Percentiles rank a stretch among this genome's conserved stretches.
These are phyloP conservation scores for Apeltes quadracus DNA, from an alignment of 2,113 vertebrate genomes.

Conservation along the genomic window DNA sequence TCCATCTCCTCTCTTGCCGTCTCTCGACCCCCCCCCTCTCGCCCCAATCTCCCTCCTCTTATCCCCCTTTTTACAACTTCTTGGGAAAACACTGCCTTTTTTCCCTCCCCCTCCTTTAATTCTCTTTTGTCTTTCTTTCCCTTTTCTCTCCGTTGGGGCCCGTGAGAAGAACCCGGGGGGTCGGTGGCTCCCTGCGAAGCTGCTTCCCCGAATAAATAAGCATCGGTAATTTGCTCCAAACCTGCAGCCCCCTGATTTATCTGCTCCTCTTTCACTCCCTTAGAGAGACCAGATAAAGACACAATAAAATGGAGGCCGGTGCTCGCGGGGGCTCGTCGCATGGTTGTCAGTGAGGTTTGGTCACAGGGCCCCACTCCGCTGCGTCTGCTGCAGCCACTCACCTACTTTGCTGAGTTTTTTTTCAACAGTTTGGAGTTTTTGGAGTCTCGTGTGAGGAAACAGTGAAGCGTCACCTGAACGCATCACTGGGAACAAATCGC, in stretches of 20 bases:
- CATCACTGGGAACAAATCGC: slow-evolving; percentile 48
- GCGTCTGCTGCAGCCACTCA: no score
- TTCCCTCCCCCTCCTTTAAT: slow-evolving; percentile 2
- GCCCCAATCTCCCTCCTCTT: slow-evolving; percentile 10
- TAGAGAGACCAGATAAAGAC: slow-evolving; percentile 67
- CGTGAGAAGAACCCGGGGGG: slow-evolving; percentile 61
- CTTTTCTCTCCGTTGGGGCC: slow-evolving; percentile 36
- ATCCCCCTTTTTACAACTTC: slow-evolving; percentile 21
- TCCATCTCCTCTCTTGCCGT: slow-evolving; percentile 4
- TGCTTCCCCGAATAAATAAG: slow-evolving; percentile 75
- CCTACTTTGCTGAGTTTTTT: slow-evolving; percentile 45
- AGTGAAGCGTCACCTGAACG: no score
- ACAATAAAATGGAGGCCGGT: slow-evolving; percentile 69
- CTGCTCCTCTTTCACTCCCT: slow-evolving; percentile 26
- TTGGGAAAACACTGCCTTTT: slow-evolving; percentile 2
- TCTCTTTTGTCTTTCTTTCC: not conserved
- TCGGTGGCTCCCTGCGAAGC: slow-evolving; percentile 45
- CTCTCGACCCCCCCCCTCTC: not conserved
- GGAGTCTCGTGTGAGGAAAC: slow-evolving; percentile 43
- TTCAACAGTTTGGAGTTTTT: slow-evolving; percentile 17
- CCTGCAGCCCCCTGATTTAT: slow-evolving; percentile 45
- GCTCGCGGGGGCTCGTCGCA: slow-evolving; percentile 69
- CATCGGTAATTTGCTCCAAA: slow-evolving; percentile 72
- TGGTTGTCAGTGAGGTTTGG: slow-evolving; percentile 71
- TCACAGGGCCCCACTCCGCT: slow-evolving; percentile 50